A percentile compares a stretch with the other conserved stretches of the same genome.
These are phyloP conservation scores for Chaenodraco wilsoni DNA, from an alignment of 2,797 vertebrate species.

Conservation along the genomic window DNA sequence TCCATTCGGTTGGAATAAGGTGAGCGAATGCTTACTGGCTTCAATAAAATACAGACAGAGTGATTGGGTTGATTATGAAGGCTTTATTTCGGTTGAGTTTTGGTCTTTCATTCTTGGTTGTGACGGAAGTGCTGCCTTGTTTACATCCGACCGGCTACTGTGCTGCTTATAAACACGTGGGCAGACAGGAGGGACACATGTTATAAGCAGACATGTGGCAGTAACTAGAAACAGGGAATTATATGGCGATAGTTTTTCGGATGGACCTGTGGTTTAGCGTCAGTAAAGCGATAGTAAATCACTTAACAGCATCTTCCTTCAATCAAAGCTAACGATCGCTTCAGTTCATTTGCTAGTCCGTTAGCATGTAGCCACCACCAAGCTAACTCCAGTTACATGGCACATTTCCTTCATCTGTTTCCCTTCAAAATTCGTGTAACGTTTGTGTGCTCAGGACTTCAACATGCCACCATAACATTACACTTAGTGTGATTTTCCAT, in stretches of 20 bases:
- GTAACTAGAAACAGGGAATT: neutral
- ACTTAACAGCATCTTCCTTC: rapidly evolving
- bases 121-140: conserved; percentile 56
- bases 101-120: conserved; percentile 4
- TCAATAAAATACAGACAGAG: neutral
- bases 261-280: rapidly evolving
- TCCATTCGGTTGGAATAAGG: conserved; percentile 60
- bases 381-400: neutral
- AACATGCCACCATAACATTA: neutral
- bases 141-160: conserved; percentile 71
- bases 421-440: neutral
- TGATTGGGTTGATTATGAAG: rapidly evolving
- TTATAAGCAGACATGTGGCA: conserved; percentile 18
- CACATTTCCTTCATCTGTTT: neutral
- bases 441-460: neutral
- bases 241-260: neutral
- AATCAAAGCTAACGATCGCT: neutral
- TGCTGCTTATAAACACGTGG: conserved; percentile 72
- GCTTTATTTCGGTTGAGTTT: neutral
- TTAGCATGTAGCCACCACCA: conserved; percentile 61
- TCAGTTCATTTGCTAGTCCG: conserved; percentile 11
- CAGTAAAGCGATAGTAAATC: rapidly evolving
- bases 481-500: neutral
- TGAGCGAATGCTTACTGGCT: conserved; percentile 53
- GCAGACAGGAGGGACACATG: conserved; percentile 39